Evolutionary conservation across 2,797 vertebrate species (phyloP), one percentile per base, ranked within the genome.

Genomic region (Limnodromus scolopaceus): DNA sequence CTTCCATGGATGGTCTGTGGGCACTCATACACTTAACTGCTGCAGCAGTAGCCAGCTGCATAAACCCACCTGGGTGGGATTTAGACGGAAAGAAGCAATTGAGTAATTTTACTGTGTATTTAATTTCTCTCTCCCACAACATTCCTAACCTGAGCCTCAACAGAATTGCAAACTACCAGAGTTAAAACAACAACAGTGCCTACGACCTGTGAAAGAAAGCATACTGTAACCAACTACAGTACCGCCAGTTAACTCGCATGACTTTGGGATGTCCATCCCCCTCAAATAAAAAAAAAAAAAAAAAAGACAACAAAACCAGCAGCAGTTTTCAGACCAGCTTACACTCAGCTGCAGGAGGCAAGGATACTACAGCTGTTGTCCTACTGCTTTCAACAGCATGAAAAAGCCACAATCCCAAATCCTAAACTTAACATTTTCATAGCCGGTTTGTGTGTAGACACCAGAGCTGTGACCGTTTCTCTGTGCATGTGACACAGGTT

Each of bases 151-250:
- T 2, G 20, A 36, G 22, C 10, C 17, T 36, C 32, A 30, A 6
- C 1, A 4, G 34, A 60, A 49, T 14, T 25, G 43, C 41, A 74
- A 68, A 38, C 23, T 30, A 22, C 2, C 23, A 10, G 19, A 16
- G 51, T 48, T 60, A 32, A 58, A 82, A 38, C 34, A 20, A 10
- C 8, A 13, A 32, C 36, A n/a, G 28, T 20, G 9, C 18, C 43
- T 49, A 14, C 32, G 69, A 1, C 46, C 66, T 41, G 5, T 16
- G 10, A 45, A 49, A 82, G 46, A 61, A 28, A 49, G 28, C 6
- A 6, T 5, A 6, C 6, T 1, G 0, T 2, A 54, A 51, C 20
- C 38, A 60, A 32, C 16, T n/a, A 11, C 1, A 36, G 22, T 4
- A 38, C 18, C 5, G 1, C 25, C 25, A 25, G 2, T 43, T 66